Percentiles rank a stretch among this genome's conserved stretches.
Evolutionary conservation across 2,113 vertebrate genomes (phyloP).

Genomic region (Odontophorus gujanensis): DNA sequence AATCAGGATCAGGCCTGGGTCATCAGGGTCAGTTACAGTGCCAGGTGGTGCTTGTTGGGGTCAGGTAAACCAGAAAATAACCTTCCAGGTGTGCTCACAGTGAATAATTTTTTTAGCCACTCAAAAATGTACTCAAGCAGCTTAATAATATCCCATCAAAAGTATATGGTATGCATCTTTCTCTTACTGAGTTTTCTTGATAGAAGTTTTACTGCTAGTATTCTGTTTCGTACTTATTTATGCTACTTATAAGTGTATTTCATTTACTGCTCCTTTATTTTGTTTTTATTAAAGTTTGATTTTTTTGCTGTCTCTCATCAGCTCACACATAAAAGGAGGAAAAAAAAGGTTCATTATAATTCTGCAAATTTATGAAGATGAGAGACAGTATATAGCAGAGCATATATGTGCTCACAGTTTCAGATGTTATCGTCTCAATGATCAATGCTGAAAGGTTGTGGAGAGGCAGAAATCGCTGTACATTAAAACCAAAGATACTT

Average conservation of each 20-base stretch:
- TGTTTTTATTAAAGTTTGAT: background rate
- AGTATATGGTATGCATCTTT: background rate
- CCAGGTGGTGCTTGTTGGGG: background rate
- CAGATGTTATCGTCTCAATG: background rate
- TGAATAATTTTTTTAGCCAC: background rate
- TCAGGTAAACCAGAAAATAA: background rate
- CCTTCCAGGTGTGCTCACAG: background rate
- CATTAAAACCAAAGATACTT: slow-evolving; percentile 46
- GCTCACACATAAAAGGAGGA: background rate
- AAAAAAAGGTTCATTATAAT: background rate
- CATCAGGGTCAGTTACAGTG: background rate
- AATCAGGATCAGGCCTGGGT: background rate
- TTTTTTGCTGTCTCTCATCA: background rate
- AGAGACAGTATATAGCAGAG: background rate
- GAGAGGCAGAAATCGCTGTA: slow-evolving; percentile 35
- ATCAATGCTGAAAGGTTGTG: slow-evolving; percentile 38
- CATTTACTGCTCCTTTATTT: background rate
- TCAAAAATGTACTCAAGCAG: background rate
- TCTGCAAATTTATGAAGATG: background rate
- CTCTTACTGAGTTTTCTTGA: background rate
- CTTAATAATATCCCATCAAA: background rate
- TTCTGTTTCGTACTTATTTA: background rate
- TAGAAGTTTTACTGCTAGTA: background rate
- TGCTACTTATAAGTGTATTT: background rate
- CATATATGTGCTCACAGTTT: background rate